Conservation (phyloP, 2,888 invertebrate genomes). For the Drosophila incognita region DNA sequence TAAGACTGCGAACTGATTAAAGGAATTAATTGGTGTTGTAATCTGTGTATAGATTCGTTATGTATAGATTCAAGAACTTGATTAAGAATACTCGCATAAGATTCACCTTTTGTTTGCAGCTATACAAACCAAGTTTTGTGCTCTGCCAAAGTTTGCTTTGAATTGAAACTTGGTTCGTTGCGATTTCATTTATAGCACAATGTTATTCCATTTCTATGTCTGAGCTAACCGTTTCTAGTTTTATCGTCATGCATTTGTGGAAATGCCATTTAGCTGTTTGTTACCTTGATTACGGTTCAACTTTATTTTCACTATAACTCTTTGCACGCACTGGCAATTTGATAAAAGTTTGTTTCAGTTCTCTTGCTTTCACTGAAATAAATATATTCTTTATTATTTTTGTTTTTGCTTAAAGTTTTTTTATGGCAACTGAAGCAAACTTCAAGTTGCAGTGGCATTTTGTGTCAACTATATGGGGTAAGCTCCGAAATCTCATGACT, state of each 20-base stretch:
- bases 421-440: constrained; percentile 25
- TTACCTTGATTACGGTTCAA: constrained; percentile 53
- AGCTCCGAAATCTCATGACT: background rate
- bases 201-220: constrained; percentile 7
- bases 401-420: constrained; percentile 36
- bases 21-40: background rate
- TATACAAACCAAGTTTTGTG: background rate
- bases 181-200: constrained; percentile 6
- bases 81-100: background rate
- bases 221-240: constrained; percentile 24
- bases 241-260: constrained; percentile 44
- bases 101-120: background rate
- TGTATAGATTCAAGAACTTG: background rate
- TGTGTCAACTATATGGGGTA: background rate
- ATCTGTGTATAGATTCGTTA: background rate
- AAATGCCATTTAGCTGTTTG: constrained; percentile 40
- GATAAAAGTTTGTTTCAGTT: constrained; percentile 38
- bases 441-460: constrained; percentile 23
- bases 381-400: background rate
- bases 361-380: constrained; percentile 13
- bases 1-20: background rate
- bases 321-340: constrained; percentile 4
- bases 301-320: constrained; percentile 23
- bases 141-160: constrained; percentile 3
- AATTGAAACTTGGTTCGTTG: constrained; percentile 4